phyloP scores from a whole-genome alignment of 2,113 vertebrate species.

The Struthidea cinerea region DNA sequence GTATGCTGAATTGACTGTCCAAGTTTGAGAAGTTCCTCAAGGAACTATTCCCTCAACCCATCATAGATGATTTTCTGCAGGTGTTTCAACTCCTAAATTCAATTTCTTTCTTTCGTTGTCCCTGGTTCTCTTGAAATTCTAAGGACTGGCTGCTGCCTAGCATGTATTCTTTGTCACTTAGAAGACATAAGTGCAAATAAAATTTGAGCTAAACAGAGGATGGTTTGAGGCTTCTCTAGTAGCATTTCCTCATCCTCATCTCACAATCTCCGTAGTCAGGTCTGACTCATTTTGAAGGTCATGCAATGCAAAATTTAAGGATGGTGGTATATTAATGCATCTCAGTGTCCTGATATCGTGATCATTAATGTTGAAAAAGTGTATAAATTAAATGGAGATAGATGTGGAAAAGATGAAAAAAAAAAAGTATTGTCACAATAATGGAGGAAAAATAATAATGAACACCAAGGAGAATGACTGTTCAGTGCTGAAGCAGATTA shows the following conservation, averaged over 20 bases:
- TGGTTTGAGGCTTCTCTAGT: background rate
- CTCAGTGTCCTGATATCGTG: background rate
- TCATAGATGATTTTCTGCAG: background rate
- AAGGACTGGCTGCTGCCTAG: background rate
- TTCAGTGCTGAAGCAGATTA: constrained; percentile 42
- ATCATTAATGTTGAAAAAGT: background rate
- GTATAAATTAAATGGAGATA: background rate
- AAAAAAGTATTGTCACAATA: background rate
- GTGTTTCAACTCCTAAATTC: background rate
- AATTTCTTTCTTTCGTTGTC: background rate
- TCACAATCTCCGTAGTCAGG: background rate
- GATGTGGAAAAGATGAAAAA: background rate
- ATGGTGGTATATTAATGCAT: background rate
- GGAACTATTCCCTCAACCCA: background rate
- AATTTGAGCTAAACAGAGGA: background rate
- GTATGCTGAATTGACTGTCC: background rate
- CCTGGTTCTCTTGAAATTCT: background rate
- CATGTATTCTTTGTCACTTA: background rate
- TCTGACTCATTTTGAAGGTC: background rate
- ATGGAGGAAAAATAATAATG: constrained; percentile 32
- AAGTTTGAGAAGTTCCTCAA: background rate
- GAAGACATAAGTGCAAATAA: background rate
- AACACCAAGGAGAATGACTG: constrained; percentile 28
- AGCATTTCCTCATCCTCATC: background rate
- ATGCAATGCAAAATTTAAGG: background rate